phyloP scores from a whole-genome alignment of 2,888 invertebrate genomes.

The Amphipoea oculea region DNA sequence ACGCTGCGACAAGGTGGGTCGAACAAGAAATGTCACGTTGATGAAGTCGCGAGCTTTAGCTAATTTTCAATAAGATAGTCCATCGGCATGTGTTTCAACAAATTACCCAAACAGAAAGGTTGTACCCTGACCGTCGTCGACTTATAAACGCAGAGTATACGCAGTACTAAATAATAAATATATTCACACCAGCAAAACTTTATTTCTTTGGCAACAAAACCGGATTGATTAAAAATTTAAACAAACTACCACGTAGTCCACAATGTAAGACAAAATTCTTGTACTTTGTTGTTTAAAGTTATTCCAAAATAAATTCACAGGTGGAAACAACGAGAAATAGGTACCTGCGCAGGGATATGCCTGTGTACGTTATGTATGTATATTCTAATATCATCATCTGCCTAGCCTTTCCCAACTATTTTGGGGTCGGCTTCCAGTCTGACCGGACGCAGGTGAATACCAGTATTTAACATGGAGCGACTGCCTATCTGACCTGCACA shows the following conservation, averaged over 20 bases:
- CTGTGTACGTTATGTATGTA: background rate
- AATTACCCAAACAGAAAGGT: background rate
- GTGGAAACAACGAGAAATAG: background rate
- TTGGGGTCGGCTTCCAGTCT: too few relatives aligned
- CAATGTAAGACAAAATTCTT: slow-evolving; percentile 35
- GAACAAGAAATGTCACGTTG: background rate
- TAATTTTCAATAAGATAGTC: background rate
- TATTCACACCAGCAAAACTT: slow-evolving; percentile 35
- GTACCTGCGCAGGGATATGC: too few relatives aligned
- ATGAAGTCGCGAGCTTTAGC: background rate
- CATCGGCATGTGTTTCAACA: background rate
- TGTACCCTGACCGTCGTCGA: background rate
- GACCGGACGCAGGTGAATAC: too few relatives aligned
- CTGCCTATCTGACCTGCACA: too few relatives aligned
- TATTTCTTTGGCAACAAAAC: slow-evolving; percentile 47
- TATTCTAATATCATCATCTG: too few relatives aligned
- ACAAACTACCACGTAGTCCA: slow-evolving; percentile 16
- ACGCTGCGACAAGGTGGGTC: background rate
- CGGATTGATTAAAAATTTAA: slow-evolving; percentile 46
- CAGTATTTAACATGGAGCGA: too few relatives aligned
- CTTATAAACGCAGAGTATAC: slow-evolving; percentile 31
- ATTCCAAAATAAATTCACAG: background rate
- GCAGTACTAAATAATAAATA: slow-evolving; percentile 50
- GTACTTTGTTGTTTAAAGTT: slow-evolving; percentile 29
- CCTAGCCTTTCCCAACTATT: too few relatives aligned